These are phyloP conservation scores for Axinella damicornis DNA, from an alignment of 37 sponge, comb jelly and placozoan genomes.

Conservation along the genomic window DNA sequence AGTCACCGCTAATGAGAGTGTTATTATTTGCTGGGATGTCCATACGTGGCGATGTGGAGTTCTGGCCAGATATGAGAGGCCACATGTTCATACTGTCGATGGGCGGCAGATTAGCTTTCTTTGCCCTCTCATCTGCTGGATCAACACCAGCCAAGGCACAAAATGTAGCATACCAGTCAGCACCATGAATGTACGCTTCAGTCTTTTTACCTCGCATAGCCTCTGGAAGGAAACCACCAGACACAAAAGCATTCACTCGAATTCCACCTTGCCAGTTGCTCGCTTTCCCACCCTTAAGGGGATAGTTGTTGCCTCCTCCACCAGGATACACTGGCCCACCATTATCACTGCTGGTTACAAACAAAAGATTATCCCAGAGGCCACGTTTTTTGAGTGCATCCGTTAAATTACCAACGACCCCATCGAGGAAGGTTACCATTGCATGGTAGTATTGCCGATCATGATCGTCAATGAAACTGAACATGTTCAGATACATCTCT, in stretches of 20 bases:
- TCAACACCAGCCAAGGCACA: conserved; percentile 55
- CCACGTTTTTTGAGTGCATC: conserved; percentile 36
- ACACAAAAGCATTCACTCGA: conserved; percentile 71
- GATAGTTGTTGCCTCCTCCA: conserved; percentile 62
- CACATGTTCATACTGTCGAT: conserved; percentile 35
- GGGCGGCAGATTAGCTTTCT: conserved; percentile 34
- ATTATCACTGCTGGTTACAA: conserved; percentile 67
- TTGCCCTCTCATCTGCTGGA: conserved; percentile 28
- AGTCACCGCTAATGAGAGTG: conserved; percentile 46
- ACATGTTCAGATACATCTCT: conserved; percentile 38
- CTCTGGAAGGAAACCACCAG: conserved; percentile 32
- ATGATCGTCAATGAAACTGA: conserved; percentile 32
- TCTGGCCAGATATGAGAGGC: conserved; percentile 43
- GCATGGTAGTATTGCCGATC: conserved; percentile 44
- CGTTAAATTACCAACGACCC: conserved; percentile 13
- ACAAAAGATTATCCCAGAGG: conserved; percentile 72
- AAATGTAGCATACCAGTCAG: conserved; percentile 66
- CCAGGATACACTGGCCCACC: conserved; percentile 48
- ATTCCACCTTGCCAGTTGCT: conserved; percentile 61
- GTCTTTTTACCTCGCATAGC: conserved; percentile 37
- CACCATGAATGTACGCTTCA: conserved; percentile 32
- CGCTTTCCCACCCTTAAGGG: conserved; percentile 14
- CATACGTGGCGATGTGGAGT: conserved; percentile 22
- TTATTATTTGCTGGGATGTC: conserved; percentile 20
- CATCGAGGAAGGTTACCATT: conserved; percentile 31